Base-by-base conservation (phyloP, 2,113 vertebrate genomes). In the Saguinus midas region DNA sequence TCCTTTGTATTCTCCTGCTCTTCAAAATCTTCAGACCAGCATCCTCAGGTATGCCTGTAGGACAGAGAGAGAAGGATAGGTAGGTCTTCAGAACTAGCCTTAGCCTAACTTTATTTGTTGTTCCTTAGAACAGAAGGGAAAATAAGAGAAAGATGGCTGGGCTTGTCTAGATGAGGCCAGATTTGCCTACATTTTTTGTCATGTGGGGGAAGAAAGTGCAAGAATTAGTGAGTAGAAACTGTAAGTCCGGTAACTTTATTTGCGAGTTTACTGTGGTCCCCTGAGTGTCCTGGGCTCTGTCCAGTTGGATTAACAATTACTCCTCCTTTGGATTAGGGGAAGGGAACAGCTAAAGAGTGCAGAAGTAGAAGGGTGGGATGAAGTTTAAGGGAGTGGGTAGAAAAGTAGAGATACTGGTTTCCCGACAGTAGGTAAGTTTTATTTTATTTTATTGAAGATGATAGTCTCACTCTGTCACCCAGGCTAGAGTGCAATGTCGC, bases 61-160 rank as follows among this genome's bases (percentile, higher is more conserved):
- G 48, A 86, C 35, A 86, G 27, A 82, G 4, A 43, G 1, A n/a
- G 50, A 29, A 50, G 40, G 13, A 25, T 52, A 45, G 40, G 57
- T 48, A 37, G n/a, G 21, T 76, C 79, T 78, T 27, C 29, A 90
- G 23, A 94, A 90, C 52, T 76, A 93, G 80, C 40, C 61, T 91
- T 64, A 82, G 86, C 79, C 79, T 86, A 68, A 58, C n/a, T 84
- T 70, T 27, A 85, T 43, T 11, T 70, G 5, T 87, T 95, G 16
- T 81, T 81, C 48, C 37, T 90, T 79, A 83, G 35, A 87, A 93
- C 29, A 87, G 72, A 94, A 92, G 55, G n/a, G 82, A 83, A 72
- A 64, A 66, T 79, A 17, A 91, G 66, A 35, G 78, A 37, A 82
- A 90, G 64, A 72, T 40, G 80, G 32, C 57, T 61, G 68, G 48